A percentile compares a stretch with the other conserved stretches of the same genome.
Conservation (phyloP, 2,888 invertebrate genomes). For the Junonia oenone region DNA sequence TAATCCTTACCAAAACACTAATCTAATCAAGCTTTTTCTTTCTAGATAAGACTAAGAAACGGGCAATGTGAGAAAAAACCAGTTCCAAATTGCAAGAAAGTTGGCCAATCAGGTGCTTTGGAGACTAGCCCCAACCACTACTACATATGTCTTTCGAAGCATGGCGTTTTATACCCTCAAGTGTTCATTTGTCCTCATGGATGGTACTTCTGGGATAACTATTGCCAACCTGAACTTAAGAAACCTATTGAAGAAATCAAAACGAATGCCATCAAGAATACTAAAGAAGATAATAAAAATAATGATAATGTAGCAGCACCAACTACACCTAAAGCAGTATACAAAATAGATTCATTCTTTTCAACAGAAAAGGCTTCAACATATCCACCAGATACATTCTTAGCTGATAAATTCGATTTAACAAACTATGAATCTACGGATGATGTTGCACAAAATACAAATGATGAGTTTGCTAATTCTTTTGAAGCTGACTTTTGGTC, state of each 20-base stretch:
- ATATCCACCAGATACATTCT: constrained; percentile 57
- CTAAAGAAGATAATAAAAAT: background rate
- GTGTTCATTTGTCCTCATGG: constrained; percentile 69
- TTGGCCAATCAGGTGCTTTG: constrained; percentile 55
- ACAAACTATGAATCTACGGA: constrained; percentile 55
- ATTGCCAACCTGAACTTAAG: constrained; percentile 49
- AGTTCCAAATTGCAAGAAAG: constrained; percentile 49
- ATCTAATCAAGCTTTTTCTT: constrained; percentile 11
- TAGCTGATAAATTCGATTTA: constrained; percentile 65
- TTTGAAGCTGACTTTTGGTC: constrained; percentile 41
- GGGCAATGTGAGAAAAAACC: constrained; percentile 57
- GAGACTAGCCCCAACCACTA: constrained; percentile 57
- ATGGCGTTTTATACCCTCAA: constrained; percentile 51
- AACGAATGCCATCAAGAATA: background rate
- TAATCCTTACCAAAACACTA: background rate
- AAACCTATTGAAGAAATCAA: background rate
- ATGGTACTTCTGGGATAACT: constrained; percentile 60
- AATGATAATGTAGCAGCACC: background rate
- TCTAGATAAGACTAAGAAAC: constrained; percentile 52
- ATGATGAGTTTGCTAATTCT: constrained; percentile 45
- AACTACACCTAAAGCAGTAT: constrained; percentile 26
- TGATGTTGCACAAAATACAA: constrained; percentile 35
- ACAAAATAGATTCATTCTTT: constrained; percentile 49
- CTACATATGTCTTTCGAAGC: constrained; percentile 57
- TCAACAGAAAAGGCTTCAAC: constrained; percentile 57